phyloP scores from a whole-genome alignment of 2,888 invertebrate species.

The Chydorus sphaericus region DNA sequence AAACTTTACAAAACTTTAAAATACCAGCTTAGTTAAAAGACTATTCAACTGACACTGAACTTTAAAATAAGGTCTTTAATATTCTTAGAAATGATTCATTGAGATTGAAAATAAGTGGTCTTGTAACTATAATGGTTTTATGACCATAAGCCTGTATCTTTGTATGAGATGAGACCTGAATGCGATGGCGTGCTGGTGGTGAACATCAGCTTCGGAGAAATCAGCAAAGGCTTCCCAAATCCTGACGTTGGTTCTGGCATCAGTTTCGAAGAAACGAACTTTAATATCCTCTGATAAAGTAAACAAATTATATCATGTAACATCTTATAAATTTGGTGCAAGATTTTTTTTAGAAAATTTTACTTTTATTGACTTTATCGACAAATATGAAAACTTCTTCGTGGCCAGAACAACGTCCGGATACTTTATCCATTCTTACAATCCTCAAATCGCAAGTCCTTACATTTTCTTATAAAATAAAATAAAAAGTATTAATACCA shows the following conservation, averaged over 20 bases:
- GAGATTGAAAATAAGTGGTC: no score
- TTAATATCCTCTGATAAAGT: constrained; percentile 59
- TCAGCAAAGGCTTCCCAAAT: constrained; percentile 55
- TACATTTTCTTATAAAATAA: constrained; percentile 48
- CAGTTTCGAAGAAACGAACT: constrained; percentile 61
- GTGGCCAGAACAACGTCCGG: constrained; percentile 53
- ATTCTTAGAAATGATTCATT: no score
- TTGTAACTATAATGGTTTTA: no score
- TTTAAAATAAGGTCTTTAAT: no score
- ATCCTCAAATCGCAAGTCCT: constrained; percentile 71
- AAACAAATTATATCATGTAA: background rate
- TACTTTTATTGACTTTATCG: constrained; percentile 76
- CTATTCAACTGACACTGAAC: no score
- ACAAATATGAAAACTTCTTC: constrained; percentile 67
- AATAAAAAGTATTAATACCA: background rate
- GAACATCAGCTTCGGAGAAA: constrained; percentile 70
- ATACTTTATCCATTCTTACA: constrained; percentile 52
- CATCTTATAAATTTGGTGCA: no score
- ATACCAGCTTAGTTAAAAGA: no score
- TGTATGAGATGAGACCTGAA: constrained; percentile 54
- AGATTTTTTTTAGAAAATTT: constrained; percentile 26
- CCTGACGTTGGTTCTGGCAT: constrained; percentile 41
- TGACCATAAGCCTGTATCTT: no score
- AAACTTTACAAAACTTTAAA: no score
- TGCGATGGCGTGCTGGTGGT: constrained; percentile 77